Conservation (phyloP, 2,797 vertebrate genomes). For the Scarus forsteni region DNA sequence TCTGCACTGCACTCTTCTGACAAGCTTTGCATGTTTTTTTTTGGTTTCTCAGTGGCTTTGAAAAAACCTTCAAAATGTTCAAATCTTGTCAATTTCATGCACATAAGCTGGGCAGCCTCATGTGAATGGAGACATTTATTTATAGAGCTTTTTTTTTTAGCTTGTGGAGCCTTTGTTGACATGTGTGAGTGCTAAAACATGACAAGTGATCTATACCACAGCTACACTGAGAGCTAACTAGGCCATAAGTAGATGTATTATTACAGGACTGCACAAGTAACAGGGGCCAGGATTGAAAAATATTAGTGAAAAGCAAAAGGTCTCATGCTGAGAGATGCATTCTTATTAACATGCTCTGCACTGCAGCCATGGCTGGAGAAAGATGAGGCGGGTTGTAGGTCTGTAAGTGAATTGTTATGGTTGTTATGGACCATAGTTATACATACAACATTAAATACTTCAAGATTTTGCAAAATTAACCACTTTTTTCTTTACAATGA, state of each 20-base stretch:
- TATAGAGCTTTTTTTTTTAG: constrained; percentile 21
- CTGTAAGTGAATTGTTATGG: too few species aligned
- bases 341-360: too few species aligned
- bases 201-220: constrained; percentile 29
- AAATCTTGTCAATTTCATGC: constrained; percentile 60
- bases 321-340: not conserved
- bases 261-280: constrained; percentile 3
- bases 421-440: too few species aligned
- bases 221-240: constrained; percentile 31
- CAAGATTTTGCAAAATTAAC: too few species aligned
- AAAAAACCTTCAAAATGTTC: constrained; percentile 49
- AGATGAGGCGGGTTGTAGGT: too few species aligned
- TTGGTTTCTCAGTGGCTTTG: constrained; percentile 16
- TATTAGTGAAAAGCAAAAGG: not conserved
- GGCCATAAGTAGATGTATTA: constrained; percentile 17
- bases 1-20: constrained; percentile 29
- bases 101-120: constrained; percentile 19
- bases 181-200: constrained; percentile 35
- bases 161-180: constrained; percentile 18
- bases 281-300: constrained; percentile 5
- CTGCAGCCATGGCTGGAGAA: too few species aligned
- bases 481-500: too few species aligned
- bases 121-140: constrained; percentile 21
- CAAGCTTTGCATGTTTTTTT: constrained; percentile 26
- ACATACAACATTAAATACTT: too few species aligned